Percentiles rank a stretch among this genome's conserved stretches.
Conservation (phyloP, 2,113 vertebrate species). For the Anarhynchus alexandrinus region DNA sequence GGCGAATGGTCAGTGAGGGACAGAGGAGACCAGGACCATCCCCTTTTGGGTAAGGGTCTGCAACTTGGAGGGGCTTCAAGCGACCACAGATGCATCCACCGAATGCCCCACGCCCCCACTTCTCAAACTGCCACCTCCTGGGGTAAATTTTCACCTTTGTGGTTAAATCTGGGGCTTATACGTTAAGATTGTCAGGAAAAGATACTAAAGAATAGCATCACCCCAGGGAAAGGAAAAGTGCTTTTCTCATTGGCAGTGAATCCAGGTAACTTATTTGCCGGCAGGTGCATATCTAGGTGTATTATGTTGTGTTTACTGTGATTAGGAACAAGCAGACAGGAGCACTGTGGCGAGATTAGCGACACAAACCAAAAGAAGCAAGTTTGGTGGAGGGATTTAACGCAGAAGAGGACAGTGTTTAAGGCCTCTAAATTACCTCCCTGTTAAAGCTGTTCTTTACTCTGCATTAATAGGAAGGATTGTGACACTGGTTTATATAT, state of each 20-base stretch:
- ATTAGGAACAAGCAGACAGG: conserved; percentile 1
- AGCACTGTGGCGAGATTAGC: neutral
- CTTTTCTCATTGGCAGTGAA: neutral
- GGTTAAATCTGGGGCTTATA: neutral
- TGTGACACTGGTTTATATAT: neutral
- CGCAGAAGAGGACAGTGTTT: neutral
- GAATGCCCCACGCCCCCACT: neutral
- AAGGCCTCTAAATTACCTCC: conserved; percentile 12
- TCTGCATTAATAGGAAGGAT: neutral
- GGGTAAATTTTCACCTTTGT: neutral
- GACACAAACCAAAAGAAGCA: neutral
- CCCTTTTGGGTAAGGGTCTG: neutral
- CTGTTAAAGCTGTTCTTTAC: conserved; percentile 22
- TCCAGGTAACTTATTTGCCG: neutral
- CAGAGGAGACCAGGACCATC: neutral
- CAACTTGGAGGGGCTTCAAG: neutral
- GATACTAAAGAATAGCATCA: neutral
- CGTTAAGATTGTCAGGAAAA: neutral
- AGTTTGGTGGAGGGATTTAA: conserved; percentile 3
- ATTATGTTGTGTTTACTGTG: neutral
- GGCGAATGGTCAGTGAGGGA: neutral
- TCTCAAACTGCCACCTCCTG: neutral
- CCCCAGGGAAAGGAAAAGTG: neutral
- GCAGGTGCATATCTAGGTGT: neutral
- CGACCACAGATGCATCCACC: accelerated